phyloP scores from a whole-genome alignment of 2,113 vertebrate genomes.

The Lates calcarifer region DNA sequence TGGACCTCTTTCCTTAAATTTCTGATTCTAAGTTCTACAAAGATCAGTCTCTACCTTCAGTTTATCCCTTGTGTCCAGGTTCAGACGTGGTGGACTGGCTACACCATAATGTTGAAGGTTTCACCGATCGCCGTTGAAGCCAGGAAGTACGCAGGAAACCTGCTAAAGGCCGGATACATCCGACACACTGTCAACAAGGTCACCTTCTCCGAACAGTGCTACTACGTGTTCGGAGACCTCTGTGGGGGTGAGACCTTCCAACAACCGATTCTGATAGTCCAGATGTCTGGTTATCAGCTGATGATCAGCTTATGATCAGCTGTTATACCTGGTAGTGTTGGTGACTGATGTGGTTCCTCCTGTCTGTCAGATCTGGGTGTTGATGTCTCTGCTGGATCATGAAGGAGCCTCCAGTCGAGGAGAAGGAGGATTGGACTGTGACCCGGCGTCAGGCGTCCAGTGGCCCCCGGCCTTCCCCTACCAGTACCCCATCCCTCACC shows the following conservation, averaged over 20 bases:
- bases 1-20: no score
- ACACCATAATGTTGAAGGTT: conserved; percentile 92
- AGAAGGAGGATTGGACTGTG: conserved; percentile 90
- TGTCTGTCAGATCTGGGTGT: conserved; percentile 88
- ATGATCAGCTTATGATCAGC: no score
- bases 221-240: conserved; percentile 96
- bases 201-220: conserved; percentile 98
- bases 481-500: conserved; percentile 91
- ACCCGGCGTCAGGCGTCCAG: conserved; percentile 85
- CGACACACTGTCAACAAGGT: conserved; percentile 97
- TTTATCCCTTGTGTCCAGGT: conserved; percentile 77
- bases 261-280: neutral
- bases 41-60: neutral
- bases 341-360: neutral
- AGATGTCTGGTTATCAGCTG: neutral
- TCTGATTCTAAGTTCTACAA: neutral
- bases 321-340: no score
- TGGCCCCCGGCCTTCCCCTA: conserved; percentile 93
- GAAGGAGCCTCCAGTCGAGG: conserved; percentile 88
- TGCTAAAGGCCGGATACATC: conserved; percentile 96
- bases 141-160: conserved; percentile 93
- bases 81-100: conserved; percentile 98
- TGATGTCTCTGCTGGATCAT: conserved; percentile 90
- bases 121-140: conserved; percentile 94
- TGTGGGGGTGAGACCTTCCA: conserved; percentile 91